Base-by-base conservation (phyloP, 2,113 vertebrate species). In the Leuciscus idus region DNA sequence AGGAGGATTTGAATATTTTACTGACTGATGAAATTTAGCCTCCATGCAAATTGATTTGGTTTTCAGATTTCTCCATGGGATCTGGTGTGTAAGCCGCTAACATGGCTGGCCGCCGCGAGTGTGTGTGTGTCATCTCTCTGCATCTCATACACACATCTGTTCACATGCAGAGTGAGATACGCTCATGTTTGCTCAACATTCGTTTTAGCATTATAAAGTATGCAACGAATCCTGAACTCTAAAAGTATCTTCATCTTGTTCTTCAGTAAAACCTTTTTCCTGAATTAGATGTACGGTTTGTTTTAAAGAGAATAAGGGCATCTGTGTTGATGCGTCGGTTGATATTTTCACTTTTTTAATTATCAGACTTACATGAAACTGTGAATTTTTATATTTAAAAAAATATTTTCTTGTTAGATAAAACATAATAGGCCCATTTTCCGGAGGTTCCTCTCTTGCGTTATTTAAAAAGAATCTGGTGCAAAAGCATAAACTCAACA, bases 31-130 rank as follows among this genome's bases (percentile, higher is more conserved):
- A 79, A 89, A 86, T 84, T 83, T 84, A 87, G 85, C 83, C 72
- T 81, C 80, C 84, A 81, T 91, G 84, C 82, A 89, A 87, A 91
- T 89, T 66, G 74, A 87, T 88, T 89, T 89, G 85, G 77, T 85
- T 90, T 90, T 85, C 68, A 88, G 61, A 85, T 88, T 85, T 86
- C 39, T 66, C 87, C 78, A 68, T 52, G 64, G 82, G 87, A 81
- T 73, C 75, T 78, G 86, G 48, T 87, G 55, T 83, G 74, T 84
- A 80, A 83, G 81, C 88, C 82, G n/a, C 62, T 59, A 59, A 84
- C 59, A 82, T 83, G 88, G 68, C 82, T 88, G 39, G 70, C 28
- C 4, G 26, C 73, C 73, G 70, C n/a, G 78, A 66, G 59, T 55
- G 28, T 82, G 52, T 6, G 55, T 57, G 55, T 23, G 55, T 57